Evolutionary conservation across 2,888 invertebrate species (phyloP), one percentile per base, ranked within the genome.

Genomic region (Acholoe squamosa): DNA sequence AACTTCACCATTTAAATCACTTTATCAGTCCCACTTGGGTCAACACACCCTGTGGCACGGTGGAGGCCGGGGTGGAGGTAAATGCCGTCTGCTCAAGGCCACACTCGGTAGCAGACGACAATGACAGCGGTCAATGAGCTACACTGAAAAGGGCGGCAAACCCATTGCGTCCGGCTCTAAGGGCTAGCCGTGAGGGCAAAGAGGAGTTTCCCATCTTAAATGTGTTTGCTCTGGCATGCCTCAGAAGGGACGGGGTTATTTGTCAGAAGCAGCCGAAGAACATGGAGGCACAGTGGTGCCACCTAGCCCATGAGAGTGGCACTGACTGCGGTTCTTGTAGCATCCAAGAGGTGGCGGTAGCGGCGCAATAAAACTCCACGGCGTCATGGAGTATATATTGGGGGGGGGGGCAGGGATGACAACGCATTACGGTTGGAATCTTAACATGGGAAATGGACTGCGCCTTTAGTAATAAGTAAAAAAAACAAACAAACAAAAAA

Each of bases 321-420:
- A 71, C 25, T 71, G 28, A 28, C n/a, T 1, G 31, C 28, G 31
- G 0, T 71, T 71, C 71, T 25, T 14, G 71, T 28, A 28, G 14
- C 71, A 71, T 25, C 71, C 71, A 71, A 25, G 14, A n/a, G 71
- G 31, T 28, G 71, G 71, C 71, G 71, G 19, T 71, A 71, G 71
- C 31, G 71, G 25, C 43, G 43, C 10, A 43, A 43, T 43, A 43
- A 43, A 43, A 43, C 43, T 43, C 43, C 43, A 7, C 43, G 43
- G 43, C 10, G 43, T 43, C 5, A 10, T 43, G 43, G 43, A 7
- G 43, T 43, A 43, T 43, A n/a, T 43, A 7, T 43, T 43, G 43
- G 43, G 43, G 43, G 43, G 43, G 43, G 43, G 43, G 43, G 43
- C n/a, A n/a, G 43, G 43, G 43, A 10, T 43, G 43, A 43, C 3